Conservation (phyloP, 92 coral and sea anemone species). For the Phenganax marumi region DNA sequence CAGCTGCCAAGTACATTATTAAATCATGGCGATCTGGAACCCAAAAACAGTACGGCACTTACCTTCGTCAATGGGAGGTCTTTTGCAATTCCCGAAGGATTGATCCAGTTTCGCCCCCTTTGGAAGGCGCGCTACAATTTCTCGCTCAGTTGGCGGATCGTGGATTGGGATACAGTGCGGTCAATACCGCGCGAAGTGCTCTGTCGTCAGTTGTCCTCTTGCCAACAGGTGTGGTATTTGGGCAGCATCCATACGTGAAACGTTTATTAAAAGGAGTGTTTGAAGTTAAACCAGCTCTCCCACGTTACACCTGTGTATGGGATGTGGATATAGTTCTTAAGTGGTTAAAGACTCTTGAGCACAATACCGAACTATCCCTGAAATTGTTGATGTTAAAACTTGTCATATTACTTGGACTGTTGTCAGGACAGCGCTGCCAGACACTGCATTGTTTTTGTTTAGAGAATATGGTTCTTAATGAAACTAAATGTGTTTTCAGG, state of each 20-base stretch:
- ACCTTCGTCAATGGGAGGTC: constrained; percentile 42
- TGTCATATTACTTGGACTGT: constrained; percentile 57
- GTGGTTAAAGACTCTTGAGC: constrained; percentile 1
- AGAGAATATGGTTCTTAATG: constrained; percentile 37
- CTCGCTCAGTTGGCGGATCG: constrained; percentile 31
- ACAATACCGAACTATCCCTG: not conserved
- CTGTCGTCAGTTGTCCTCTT: constrained; percentile 26
- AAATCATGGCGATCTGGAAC: constrained; percentile 43
- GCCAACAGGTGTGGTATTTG: not conserved
- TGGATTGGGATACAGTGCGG: constrained; percentile 46
- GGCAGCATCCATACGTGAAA: constrained; percentile 18
- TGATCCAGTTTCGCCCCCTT: constrained; percentile 45
- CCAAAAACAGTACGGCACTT: constrained; percentile 50
- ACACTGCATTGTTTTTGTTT: constrained; percentile 51
- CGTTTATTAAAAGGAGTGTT: constrained; percentile 13
- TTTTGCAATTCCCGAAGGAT: constrained; percentile 42
- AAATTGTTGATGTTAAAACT: constrained; percentile 3
- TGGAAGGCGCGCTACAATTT: constrained; percentile 38
- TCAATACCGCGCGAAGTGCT: constrained; percentile 51
- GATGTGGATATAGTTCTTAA: constrained; percentile 14
- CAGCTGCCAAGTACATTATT: constrained; percentile 37
- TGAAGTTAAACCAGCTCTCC: constrained; percentile 26
- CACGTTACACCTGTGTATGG: constrained; percentile 28
- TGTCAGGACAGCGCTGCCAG: constrained; percentile 65
- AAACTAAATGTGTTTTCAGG: constrained; percentile 43